A percentile compares a stretch with the other conserved stretches of the same genome.
Conservation (phyloP, 2,113 vertebrate species). For the Pogonocichla stellata region DNA sequence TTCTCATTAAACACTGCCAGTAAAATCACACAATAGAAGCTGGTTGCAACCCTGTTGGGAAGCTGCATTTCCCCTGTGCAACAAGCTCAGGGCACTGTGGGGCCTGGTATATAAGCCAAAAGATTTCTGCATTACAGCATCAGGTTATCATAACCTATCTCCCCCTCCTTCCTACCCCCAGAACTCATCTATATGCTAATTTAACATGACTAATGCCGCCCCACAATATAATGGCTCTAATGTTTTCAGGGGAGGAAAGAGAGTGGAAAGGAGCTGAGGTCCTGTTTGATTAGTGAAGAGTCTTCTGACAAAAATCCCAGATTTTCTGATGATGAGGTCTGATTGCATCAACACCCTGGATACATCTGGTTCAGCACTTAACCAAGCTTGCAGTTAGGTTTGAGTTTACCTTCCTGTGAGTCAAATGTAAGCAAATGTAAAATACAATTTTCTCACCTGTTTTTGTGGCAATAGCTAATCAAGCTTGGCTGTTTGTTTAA, state of each 20-base stretch:
- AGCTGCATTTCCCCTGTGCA: neutral
- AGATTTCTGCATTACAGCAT: slow-evolving; percentile 51
- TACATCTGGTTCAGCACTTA: neutral
- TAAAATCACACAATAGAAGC: slow-evolving; percentile 8
- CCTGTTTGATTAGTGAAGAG: neutral
- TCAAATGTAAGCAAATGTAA: neutral
- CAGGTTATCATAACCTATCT: slow-evolving; percentile 72
- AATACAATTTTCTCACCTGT: neutral
- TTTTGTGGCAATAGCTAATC: neutral
- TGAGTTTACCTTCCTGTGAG: neutral
- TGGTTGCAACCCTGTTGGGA: neutral
- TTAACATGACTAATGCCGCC: slow-evolving; percentile 74
- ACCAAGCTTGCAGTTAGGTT: neutral
- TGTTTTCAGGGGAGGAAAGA: slow-evolving; percentile 69
- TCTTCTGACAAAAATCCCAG: slow-evolving; percentile 13
- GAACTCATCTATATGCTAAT: slow-evolving; percentile 87
- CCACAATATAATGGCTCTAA: slow-evolving; percentile 76
- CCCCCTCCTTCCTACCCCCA: slow-evolving; percentile 71
- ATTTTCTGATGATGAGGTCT: neutral
- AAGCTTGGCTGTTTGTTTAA: neutral
- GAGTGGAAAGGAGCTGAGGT: slow-evolving; percentile 56
- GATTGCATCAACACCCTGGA: neutral
- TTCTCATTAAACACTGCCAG: neutral
- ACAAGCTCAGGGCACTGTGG: neutral
- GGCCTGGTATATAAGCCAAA: neutral